Conservation (phyloP, 2,797 vertebrate species). For the Macropodus opercularis region DNA sequence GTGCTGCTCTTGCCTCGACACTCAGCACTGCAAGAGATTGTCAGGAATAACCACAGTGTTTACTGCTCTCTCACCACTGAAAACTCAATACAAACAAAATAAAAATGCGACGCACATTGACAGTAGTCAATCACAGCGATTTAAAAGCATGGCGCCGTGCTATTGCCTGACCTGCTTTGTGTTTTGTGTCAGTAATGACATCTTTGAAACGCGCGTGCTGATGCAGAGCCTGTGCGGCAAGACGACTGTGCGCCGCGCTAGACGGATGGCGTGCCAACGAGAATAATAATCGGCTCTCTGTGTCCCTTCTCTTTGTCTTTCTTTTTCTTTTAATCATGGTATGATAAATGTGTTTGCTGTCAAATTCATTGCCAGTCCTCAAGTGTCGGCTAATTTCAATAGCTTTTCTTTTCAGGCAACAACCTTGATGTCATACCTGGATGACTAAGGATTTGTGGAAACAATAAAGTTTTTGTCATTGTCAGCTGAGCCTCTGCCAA, state of each 20-base stretch:
- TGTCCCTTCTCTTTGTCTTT: constrained; percentile 36
- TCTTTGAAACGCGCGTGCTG: constrained; percentile 34
- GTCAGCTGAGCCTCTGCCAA: background rate
- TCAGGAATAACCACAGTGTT: constrained; percentile 30
- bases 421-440: constrained; percentile 39
- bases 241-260: constrained; percentile 24
- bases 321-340: constrained; percentile 27
- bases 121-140: constrained; percentile 14
- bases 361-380: background rate
- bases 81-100: constrained; percentile 21
- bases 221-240: constrained; percentile 26
- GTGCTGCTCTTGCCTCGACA: background rate
- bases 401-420: constrained; percentile 12
- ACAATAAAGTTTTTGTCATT: constrained; percentile 7
- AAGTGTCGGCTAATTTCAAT: constrained; percentile 29
- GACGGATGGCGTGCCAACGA: constrained; percentile 42
- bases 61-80: constrained; percentile 20
- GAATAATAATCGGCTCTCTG: constrained; percentile 47
- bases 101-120: background rate
- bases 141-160: constrained; percentile 22
- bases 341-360: constrained; percentile 46
- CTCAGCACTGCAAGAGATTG: constrained; percentile 5
- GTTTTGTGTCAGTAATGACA: constrained; percentile 48
- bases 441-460: constrained; percentile 21
- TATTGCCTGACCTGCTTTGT: constrained; percentile 12